Percentiles rank a stretch among this genome's conserved stretches.
phyloP scores from a whole-genome alignment of 2,113 vertebrate species.

The Motacilla alba region DNA sequence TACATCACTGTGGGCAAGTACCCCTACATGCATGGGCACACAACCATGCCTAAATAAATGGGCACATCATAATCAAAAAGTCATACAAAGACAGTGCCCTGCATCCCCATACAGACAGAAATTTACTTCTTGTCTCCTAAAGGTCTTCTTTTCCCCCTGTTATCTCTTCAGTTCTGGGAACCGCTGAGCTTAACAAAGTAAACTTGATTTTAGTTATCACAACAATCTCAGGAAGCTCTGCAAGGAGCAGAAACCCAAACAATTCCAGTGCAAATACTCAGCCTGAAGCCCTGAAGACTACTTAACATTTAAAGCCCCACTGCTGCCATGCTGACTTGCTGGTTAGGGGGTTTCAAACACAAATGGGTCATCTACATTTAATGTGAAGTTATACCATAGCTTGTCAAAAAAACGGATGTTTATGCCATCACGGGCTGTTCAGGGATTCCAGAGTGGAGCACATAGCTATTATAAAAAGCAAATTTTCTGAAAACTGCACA shows the following conservation, averaged over 20 bases:
- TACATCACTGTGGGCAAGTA: neutral
- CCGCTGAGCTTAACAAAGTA: conserved; percentile 82
- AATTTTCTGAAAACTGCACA: neutral
- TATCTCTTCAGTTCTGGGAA: conserved; percentile 79
- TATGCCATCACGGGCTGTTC: neutral
- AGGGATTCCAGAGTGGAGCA: neutral
- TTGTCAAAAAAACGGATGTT: conserved; percentile 18
- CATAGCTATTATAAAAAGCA: neutral
- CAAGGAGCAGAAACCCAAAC: conserved; percentile 71
- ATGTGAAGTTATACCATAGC: neutral
- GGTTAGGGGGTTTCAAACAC: conserved; percentile 26
- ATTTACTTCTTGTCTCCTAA: conserved; percentile 48
- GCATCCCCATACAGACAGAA: neutral
- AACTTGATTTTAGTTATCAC: conserved; percentile 85
- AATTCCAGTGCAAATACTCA: conserved; percentile 42
- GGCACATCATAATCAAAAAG: conserved; percentile 9
- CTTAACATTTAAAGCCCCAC: neutral
- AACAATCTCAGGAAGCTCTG: conserved; percentile 77
- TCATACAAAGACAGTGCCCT: neutral
- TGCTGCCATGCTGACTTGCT: neutral
- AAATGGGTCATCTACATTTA: conserved; percentile 14
- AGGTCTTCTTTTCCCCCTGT: conserved; percentile 31
- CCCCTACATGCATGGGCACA: neutral
- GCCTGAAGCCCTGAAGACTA: conserved; percentile 30
- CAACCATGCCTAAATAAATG: neutral